Evolutionary conservation across 2,113 vertebrate species (phyloP).

Genomic region (Lonchura striata): DNA sequence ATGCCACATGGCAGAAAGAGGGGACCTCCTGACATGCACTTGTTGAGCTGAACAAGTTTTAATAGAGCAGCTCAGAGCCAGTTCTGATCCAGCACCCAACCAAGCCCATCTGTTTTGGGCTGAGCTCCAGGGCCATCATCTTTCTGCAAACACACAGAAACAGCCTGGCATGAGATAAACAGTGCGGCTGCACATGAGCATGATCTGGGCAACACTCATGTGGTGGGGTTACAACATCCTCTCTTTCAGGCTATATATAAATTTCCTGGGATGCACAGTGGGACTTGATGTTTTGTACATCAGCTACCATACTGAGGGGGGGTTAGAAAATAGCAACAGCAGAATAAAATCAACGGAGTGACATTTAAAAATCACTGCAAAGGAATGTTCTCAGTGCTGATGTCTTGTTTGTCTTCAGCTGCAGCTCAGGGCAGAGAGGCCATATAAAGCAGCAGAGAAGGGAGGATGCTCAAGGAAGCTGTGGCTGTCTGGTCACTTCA

Average conservation of each 20-base stretch:
- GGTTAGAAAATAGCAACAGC: constrained; percentile 31
- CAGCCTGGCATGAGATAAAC: not conserved
- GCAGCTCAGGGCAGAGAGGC: not conserved
- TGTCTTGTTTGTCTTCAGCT: constrained; percentile 36
- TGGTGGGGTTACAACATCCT: not conserved
- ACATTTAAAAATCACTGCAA: constrained; percentile 62
- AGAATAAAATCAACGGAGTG: constrained; percentile 14
- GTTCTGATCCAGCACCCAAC: not conserved
- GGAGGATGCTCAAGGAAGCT: constrained; percentile 14
- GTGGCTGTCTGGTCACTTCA: not conserved
- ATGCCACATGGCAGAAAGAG: not conserved
- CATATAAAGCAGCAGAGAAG: constrained; percentile 20
- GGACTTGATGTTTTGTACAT: constrained; percentile 10
- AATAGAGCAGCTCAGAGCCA: not conserved
- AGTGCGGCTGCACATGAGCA: not conserved
- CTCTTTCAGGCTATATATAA: not conserved
- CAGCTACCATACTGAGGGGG: not conserved
- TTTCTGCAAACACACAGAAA: not conserved
- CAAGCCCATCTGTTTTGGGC: not conserved
- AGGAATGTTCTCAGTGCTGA: constrained; percentile 55
- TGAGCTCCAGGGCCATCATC: not conserved
- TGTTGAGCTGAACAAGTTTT: not conserved
- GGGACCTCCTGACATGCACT: not conserved
- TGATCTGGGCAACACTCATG: not conserved
- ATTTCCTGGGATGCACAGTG: not conserved